Evolutionary conservation across 2,797 vertebrate genomes (phyloP).

Genomic region (Aphelocoma californica): DNA sequence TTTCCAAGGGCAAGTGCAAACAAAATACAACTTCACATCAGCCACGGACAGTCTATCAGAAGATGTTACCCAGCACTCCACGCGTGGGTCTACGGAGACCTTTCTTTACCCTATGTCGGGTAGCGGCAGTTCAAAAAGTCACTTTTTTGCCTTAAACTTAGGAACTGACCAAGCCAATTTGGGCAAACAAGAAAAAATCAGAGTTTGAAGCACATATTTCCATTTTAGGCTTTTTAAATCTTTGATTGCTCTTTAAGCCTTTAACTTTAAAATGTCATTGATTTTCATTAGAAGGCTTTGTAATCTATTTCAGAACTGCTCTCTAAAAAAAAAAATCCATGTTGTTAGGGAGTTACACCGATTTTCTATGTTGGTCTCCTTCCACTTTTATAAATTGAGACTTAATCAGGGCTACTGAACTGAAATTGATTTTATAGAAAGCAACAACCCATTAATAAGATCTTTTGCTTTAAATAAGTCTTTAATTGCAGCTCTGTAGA

Average conservation of each 20-base stretch:
- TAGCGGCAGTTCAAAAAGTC: not conserved
- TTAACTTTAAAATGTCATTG: conserved; percentile 36
- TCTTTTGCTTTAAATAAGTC: conserved; percentile 40
- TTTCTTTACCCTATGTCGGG: accelerated
- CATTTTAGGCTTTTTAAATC: not conserved
- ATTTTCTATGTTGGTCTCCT: conserved; percentile 42
- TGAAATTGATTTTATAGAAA: conserved; percentile 46
- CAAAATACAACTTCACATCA: not conserved
- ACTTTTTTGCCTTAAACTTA: not conserved
- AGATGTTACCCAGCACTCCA: not conserved
- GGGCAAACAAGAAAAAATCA: not conserved
- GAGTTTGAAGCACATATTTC: not conserved
- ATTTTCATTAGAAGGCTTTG: conserved; percentile 54
- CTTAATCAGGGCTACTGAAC: conserved; percentile 42
- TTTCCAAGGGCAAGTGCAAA: accelerated
- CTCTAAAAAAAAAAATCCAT: not conserved
- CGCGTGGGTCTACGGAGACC: accelerated
- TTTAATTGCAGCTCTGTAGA: conserved; percentile 12
- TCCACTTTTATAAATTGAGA: conserved; percentile 53
- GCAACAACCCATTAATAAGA: conserved; percentile 33
- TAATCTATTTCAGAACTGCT: conserved; percentile 22
- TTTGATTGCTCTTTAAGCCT: conserved; percentile 5
- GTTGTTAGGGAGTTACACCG: conserved; percentile 14
- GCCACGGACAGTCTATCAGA: not conserved
- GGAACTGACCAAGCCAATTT: not conserved